Evolutionary conservation across 1,140 invertebrate species (phyloP), one percentile per base, ranked within the genome.

Genomic region (Cydia splendana): DNA sequence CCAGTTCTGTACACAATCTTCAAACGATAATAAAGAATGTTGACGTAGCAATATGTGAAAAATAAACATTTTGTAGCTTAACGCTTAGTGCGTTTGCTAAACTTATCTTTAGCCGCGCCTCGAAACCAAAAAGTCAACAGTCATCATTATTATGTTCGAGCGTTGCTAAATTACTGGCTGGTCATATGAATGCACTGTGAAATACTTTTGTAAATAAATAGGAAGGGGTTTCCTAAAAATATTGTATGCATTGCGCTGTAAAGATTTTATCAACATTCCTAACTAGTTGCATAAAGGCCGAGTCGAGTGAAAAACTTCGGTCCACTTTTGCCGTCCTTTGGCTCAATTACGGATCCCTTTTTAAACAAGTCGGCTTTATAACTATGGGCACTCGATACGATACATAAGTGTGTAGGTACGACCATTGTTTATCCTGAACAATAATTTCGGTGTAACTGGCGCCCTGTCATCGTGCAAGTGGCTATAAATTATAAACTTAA

Each of bases 401-500:
- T 15, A 48, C 51, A 53, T 53, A 53, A n/a, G 45, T 48, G 45
- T 15, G 45, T 53, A 53, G n/a, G 51, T 53, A 53, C 85, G 84
- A 82, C 78, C 84, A 88, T 90, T 92, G 90, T 92, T 90, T 91
- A 89, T 87, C 79, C 53, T 80, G 80, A 77, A 74, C 79, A 77
- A 82, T 85, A 88, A 84, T 81, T 85, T 89, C 83, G 78, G 76
- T 76, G 79, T 82, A 83, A 82, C 80, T 77, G 82, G 77, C 81
- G 82, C 76, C 83, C 85, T 89, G 88, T 89, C 88, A 87, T 80
- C 88, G 78, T 81, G 86, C 83, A 88, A 93, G 91, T 90, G 90
- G 86, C 80, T 82, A 92, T 93, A 93, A 92, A 93, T 93, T 91
- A 89, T 87, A 84, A 91, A 87, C 86, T 90, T 91, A 92, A 90